Evolutionary conservation across 2,888 invertebrate species (phyloP), one percentile per base, ranked within the genome.

Genomic region (Mesoligia furuncula): DNA sequence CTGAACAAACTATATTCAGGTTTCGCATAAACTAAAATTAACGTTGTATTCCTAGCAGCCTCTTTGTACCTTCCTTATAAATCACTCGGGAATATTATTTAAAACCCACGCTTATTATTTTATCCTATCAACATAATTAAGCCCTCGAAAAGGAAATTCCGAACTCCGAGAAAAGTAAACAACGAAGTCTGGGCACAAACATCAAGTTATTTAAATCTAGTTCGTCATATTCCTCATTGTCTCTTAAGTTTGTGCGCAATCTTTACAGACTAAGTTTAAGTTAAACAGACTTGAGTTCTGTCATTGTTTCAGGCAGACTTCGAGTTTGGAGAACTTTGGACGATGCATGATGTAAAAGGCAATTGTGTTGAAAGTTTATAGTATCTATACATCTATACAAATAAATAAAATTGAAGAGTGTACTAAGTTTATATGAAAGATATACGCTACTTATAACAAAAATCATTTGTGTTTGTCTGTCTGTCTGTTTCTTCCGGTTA

Each of bases 171-270:
- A 20, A 70, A 66, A 54, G 45, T 61, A 51, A 80, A 81, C 59
- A 66, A 61, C 31, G 65, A 81, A 68, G 59, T 61, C 65, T 74
- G 8, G n/a, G 27, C 31, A 20, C 76, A 76, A 81, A 81, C 65
- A 76, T 66, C 17, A 76, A 75, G 54, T 66, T 39, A 76, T 70
- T 80, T 76, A 61, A 66, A 67, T 71, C 39, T 81, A 62, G 67
- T 62, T 80, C 77, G 31, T 71, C 77, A 81, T 81, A 62, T 67
- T 71, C n/a, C 70, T 31, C 61, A 48, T 71, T 54, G 76, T 81
- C 45, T 70, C 39, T 20, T 9, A 66, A 81, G 66, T 77, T 77
- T 39, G 39, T 42, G 57, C 31, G 15, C 59, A 65, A 66, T 78
- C 66, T 77, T 81, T 81, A 71, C 76, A 48, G 71, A 31, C 39